phyloP scores from a whole-genome alignment of 2,888 invertebrate genomes.

The Silvanus unidentatus region DNA sequence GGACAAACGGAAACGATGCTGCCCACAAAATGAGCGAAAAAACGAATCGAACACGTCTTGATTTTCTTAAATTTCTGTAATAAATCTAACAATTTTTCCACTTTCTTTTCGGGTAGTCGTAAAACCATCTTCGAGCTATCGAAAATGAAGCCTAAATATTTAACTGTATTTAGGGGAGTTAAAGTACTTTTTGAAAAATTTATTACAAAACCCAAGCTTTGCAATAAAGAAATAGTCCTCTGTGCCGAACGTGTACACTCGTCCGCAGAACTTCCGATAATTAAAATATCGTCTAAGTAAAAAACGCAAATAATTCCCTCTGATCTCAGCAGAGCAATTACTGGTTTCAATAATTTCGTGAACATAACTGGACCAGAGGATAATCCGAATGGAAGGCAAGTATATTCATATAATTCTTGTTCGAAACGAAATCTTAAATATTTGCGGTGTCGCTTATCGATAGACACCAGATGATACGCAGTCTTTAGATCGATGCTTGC shows the following conservation, averaged over 20 bases:
- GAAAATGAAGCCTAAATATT: not conserved
- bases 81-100: no score
- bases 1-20: no score
- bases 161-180: not conserved
- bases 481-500: not conserved
- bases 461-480: conserved; percentile 4
- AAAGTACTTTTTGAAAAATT: conserved; percentile 1
- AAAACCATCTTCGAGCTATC: not conserved
- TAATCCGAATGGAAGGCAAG: conserved; percentile 1
- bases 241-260: not conserved
- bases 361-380: not conserved
- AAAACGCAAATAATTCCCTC: not conserved
- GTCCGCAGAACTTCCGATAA: not conserved
- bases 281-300: conserved; percentile 5
- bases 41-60: no score
- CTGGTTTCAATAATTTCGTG: not conserved
- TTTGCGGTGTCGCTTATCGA: not conserved
- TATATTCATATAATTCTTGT: conserved; percentile 1
- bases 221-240: not conserved
- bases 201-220: not conserved
- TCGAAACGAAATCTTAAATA: conserved; percentile 3
- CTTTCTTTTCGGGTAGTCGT: no score
- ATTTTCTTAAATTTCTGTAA: no score
- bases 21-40: no score
- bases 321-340: not conserved